A percentile compares a stretch with the other conserved stretches of the same genome.
These are phyloP conservation scores for Hemaris fuciformis DNA, from an alignment of 2,888 invertebrate genomes.

Conservation along the genomic window DNA sequence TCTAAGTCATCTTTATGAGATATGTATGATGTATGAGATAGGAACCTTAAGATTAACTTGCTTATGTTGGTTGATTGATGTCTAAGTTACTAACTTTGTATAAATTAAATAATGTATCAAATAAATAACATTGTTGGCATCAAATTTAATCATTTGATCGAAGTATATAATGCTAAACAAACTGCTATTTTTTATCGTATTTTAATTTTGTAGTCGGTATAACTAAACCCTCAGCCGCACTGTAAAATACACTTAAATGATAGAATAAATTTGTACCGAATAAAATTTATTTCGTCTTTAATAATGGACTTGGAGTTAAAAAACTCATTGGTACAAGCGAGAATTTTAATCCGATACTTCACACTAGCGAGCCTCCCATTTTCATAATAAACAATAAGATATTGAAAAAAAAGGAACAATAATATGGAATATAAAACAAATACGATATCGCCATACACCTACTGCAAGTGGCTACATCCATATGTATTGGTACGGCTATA, in stretches of 20 bases:
- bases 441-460: constrained; percentile 2
- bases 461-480: constrained; percentile 2
- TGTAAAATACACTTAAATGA: background rate
- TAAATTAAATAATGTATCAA: too few relatives aligned
- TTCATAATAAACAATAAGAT: constrained; percentile 1
- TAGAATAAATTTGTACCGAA: background rate
- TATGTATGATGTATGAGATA: too few relatives aligned
- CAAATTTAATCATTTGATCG: too few relatives aligned
- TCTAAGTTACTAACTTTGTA: too few relatives aligned
- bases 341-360: background rate
- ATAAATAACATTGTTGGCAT: too few relatives aligned
- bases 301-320: background rate
- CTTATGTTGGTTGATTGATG: too few relatives aligned
- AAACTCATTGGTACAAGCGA: background rate
- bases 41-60: too few relatives aligned
- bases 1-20: too few relatives aligned
- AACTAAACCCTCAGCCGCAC: too few relatives aligned
- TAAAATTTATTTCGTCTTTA: background rate
- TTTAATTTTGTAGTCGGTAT: too few relatives aligned
- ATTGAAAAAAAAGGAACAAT: constrained; percentile 2
- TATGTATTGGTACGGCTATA: constrained; percentile 18
- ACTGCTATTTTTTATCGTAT: too few relatives aligned
- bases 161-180: too few relatives aligned
- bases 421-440: background rate
- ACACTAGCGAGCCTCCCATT: background rate